Conservation (phyloP, 2,888 invertebrate species). For the Microctonus aethiopoides region DNA sequence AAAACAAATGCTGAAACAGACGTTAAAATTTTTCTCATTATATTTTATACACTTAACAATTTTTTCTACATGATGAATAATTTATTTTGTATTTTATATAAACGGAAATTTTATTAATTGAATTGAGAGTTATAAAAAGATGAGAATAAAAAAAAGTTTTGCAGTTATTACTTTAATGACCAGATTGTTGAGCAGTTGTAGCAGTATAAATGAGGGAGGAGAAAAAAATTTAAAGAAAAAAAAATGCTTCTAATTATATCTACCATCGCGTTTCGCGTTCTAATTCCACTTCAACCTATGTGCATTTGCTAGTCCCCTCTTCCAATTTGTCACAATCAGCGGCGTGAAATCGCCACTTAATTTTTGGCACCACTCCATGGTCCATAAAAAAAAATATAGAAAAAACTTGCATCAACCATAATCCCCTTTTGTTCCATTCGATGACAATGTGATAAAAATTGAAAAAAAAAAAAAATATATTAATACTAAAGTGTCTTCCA, state of each 20-base stretch:
- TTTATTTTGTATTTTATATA: background rate
- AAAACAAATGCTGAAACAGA: no score
- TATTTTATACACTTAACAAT: no score
- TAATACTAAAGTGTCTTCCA: background rate
- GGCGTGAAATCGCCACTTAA: conserved; percentile 49
- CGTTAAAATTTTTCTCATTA: no score
- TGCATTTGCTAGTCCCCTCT: background rate
- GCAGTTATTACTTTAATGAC: background rate
- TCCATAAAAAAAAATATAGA: conserved; percentile 14
- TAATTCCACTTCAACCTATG: background rate
- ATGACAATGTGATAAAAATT: conserved; percentile 25
- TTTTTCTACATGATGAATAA: no score
- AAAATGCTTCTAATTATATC: conserved; percentile 7
- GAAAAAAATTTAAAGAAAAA: background rate
- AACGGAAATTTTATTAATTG: background rate
- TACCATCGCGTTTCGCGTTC: background rate
- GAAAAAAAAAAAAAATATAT: conserved; percentile 24
- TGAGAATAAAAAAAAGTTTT: background rate
- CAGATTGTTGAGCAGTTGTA: background rate
- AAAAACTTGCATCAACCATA: conserved; percentile 10
- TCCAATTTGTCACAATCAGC: conserved; percentile 49
- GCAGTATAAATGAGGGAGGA: background rate
- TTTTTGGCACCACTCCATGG: conserved; percentile 25
- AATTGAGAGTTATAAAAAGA: background rate
- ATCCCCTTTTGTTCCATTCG: background rate